Evolutionary conservation across 2,888 invertebrate species (phyloP), one percentile per base, ranked within the genome.

Genomic region (Polyploca ridens): DNA sequence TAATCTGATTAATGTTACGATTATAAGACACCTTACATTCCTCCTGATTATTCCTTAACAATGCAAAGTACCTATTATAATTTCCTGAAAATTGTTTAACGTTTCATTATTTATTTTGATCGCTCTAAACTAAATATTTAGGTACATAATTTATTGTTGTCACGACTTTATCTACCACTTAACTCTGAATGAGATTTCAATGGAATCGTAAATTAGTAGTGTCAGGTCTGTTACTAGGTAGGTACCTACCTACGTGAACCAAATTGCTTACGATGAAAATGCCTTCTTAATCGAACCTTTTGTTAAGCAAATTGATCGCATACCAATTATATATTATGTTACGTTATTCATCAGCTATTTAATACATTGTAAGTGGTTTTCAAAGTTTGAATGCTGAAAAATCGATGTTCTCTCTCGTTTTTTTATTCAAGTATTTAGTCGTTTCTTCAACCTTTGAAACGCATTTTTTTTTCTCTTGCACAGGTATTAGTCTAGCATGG

Each of bases 131-230:
- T 64, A 65, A 63, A 62, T 67, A 67, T 67, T 63, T 66, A n/a
- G n/a, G n/a, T n/a, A 38, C 38, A 7, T 38, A 70, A 70, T 68
- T 73, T 71, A 69, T 69, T 68, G 68, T 69, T 66, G 69, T 66
- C 35, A 54, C 62, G 65, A 65, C 63, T 65, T 70, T 73, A 73
- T 70, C 67, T 63, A 62, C 69, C 69, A 68, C 71, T 70, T 73
- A 71, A 73, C 19, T 80, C 82, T 76, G 77, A 78, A 73, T 82
- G 77, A 71, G 71, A 81, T 82, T 84, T 85, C 81, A 84, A 84
- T 81, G 70, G 81, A 79, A 80, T 76, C 76, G 78, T 85, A 85
- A 84, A 85, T 83, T 79, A 82, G 75, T 77, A 75, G 70, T 77
- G 79, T 82, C 81, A 82, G 75, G 69, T 69, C 69, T 67, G 76